These are phyloP conservation scores for Homalodisca vitripennis DNA, from an alignment of 1,140 invertebrate species.

Conservation along the genomic window DNA sequence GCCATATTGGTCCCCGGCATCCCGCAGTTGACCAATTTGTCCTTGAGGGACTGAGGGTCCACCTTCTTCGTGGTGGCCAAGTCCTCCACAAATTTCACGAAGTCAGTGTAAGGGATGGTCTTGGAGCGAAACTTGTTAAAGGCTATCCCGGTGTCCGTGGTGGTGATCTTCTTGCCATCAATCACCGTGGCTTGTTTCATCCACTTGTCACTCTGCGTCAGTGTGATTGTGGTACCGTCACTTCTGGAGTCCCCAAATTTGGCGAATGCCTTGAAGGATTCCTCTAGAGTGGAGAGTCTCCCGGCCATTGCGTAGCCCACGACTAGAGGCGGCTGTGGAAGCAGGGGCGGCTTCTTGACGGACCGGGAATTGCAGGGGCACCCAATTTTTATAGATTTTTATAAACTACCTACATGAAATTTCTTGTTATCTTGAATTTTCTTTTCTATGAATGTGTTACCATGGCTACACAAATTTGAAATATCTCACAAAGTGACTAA, in stretches of 20 bases:
- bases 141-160: constrained; percentile 66
- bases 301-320: neutral
- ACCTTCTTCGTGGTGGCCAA: constrained; percentile 76
- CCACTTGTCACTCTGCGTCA: constrained; percentile 73
- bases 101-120: constrained; percentile 54
- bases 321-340: neutral
- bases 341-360: neutral
- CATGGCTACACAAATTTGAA: no score
- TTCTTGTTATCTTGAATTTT: no score
- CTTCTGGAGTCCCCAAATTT: constrained; percentile 87
- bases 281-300: constrained; percentile 41
- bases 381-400: constrained; percentile 10
- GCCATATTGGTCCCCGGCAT: constrained; percentile 60
- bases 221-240: constrained; percentile 63
- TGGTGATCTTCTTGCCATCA: constrained; percentile 66
- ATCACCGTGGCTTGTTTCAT: constrained; percentile 75
- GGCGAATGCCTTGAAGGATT: constrained; percentile 66
- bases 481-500: no score
- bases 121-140: constrained; percentile 62
- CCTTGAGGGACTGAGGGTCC: constrained; percentile 68
- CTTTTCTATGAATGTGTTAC: no score
- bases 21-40: constrained; percentile 72
- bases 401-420: no score
- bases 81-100: constrained; percentile 77
- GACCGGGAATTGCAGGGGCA: constrained; percentile 16